These are phyloP conservation scores for Antrozous pallidus DNA, from an alignment of 2,797 vertebrate genomes.

Conservation along the genomic window DNA sequence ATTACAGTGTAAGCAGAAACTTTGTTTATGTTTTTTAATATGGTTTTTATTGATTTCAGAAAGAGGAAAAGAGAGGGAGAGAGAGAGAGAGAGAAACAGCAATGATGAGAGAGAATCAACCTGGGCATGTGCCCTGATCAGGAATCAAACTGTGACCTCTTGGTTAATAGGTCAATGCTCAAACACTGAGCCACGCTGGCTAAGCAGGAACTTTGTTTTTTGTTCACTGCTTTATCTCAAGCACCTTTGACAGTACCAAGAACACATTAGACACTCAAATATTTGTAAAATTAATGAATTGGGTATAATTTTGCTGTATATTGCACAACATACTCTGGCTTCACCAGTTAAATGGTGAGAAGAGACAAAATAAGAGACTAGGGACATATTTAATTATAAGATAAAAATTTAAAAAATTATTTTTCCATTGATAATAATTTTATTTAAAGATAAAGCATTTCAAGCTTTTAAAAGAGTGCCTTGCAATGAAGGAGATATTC, in stretches of 20 bases:
- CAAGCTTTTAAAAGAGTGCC: neutral
- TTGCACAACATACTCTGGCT: neutral
- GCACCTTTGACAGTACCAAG: neutral
- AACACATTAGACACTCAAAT: neutral
- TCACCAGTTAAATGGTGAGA: neutral
- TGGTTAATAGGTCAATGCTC: no score
- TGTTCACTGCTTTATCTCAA: neutral
- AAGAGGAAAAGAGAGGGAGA: no score
- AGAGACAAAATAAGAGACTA: constrained; percentile 1
- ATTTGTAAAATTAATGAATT: constrained; percentile 23
- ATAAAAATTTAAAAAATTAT: neutral
- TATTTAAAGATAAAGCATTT: constrained; percentile 39
- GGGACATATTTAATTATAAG: constrained; percentile 5
- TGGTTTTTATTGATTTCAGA: no score
- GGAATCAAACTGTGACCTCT: no score
- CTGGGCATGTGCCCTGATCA: no score
- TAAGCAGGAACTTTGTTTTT: constrained; percentile 24
- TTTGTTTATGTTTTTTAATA: neutral
- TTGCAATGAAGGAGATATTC: neutral
- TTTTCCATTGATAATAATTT: constrained; percentile 34
- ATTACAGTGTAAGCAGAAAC: constrained; percentile 36
- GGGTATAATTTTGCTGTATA: neutral
- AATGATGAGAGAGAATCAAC: no score
- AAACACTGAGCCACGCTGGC: no score
- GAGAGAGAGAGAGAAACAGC: no score